phyloP scores from a whole-genome alignment of 2,113 vertebrate genomes.

The Poeciliopsis occidentalis region DNA sequence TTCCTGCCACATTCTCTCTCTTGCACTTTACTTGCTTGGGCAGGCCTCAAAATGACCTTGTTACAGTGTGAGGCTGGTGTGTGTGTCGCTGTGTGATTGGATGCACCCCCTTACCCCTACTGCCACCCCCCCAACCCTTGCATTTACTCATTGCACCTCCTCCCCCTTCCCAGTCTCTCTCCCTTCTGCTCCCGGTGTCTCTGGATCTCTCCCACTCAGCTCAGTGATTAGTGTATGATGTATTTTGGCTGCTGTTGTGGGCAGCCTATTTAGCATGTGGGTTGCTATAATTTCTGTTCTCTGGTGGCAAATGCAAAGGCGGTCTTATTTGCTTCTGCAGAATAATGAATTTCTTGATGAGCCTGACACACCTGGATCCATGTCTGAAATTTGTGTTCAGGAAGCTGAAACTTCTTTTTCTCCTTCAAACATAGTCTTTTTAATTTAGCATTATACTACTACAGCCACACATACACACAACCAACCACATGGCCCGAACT shows the following conservation, averaged over 20 bases:
- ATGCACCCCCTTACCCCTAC: neutral
- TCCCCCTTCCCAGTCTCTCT: conserved; percentile 33
- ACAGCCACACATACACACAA: conserved; percentile 21
- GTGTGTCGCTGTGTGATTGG: conserved; percentile 10
- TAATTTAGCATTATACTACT: neutral
- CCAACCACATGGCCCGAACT: conserved; percentile 25
- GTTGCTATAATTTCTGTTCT: conserved; percentile 65
- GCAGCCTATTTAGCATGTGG: conserved; percentile 69
- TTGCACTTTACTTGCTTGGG: conserved; percentile 64
- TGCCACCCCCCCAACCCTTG: neutral
- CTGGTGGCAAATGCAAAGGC: conserved; percentile 50
- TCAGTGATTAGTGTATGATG: conserved; percentile 72
- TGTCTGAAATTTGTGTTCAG: neutral
- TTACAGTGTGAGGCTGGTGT: conserved; percentile 54
- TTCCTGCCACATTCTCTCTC: conserved; percentile 59
- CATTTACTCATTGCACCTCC: conserved; percentile 45
- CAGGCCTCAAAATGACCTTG: conserved; percentile 70
- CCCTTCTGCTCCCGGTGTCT: conserved; percentile 45
- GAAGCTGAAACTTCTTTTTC: conserved; percentile 10
- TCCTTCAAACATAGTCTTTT: conserved; percentile 19
- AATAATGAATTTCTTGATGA: conserved; percentile 39
- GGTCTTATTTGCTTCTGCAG: conserved; percentile 46
- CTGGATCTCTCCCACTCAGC: conserved; percentile 65
- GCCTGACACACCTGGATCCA: conserved; percentile 38
- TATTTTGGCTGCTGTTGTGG: conserved; percentile 70